A percentile compares a stretch with the other conserved stretches of the same genome.
These are phyloP conservation scores for Clitarchus hookeri DNA, from an alignment of 2,888 invertebrate genomes.

Conservation along the genomic window DNA sequence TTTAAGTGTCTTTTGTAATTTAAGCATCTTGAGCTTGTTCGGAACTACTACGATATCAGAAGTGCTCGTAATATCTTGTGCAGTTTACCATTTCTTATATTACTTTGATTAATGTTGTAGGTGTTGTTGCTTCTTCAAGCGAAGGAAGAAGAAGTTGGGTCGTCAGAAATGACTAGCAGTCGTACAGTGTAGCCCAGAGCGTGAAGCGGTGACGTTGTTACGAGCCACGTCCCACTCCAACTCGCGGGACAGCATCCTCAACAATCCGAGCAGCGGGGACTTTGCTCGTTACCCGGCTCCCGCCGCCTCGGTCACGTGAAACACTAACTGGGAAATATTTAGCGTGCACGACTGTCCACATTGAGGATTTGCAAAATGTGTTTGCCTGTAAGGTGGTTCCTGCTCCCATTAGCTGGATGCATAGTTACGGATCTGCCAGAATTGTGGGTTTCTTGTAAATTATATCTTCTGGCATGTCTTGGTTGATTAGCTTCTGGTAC, in stretches of 20 bases:
- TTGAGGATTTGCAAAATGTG: constrained; percentile 22
- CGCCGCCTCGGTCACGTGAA: constrained; percentile 45
- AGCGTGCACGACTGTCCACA: constrained; percentile 10
- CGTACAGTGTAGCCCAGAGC: constrained; percentile 67
- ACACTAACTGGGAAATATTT: not conserved
- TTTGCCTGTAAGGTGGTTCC: constrained; percentile 6
- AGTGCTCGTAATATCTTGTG: too few relatives aligned
- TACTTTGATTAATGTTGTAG: constrained; percentile 61
- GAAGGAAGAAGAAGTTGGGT: constrained; percentile 97
- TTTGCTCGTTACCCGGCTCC: constrained; percentile 44
- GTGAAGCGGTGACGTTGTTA: constrained; percentile 65
- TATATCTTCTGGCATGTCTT: not conserved
- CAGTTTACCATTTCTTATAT: too few relatives aligned
- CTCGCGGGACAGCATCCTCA: constrained; percentile 65
- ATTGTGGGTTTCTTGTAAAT: not conserved
- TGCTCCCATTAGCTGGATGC: not conserved
- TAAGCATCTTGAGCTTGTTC: too few relatives aligned
- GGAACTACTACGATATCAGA: too few relatives aligned
- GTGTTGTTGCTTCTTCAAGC: constrained; percentile 99
- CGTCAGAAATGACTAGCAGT: constrained; percentile 87
- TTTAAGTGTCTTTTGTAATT: too few relatives aligned
- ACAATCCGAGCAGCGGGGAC: constrained; percentile 49
- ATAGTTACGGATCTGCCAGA: not conserved
- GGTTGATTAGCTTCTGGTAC: not conserved
- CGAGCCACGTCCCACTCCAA: constrained; percentile 67